These are phyloP conservation scores for Hesperia comma DNA, from an alignment of 2,888 invertebrate genomes.

Conservation along the genomic window DNA sequence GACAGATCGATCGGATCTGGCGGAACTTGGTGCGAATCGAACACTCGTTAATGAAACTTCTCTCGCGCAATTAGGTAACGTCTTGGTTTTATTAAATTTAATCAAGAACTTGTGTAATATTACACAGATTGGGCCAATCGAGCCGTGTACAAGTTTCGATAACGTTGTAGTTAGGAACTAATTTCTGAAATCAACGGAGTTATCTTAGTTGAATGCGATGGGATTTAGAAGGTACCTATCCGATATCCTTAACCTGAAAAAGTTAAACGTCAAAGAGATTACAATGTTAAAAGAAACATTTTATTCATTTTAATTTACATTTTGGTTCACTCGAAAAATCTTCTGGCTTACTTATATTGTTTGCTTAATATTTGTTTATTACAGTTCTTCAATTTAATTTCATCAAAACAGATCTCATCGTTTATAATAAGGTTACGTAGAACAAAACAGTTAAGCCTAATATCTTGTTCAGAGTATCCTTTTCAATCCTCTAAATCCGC, in stretches of 20 bases:
- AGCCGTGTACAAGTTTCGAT: constrained; percentile 81
- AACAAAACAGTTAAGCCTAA: constrained; percentile 12
- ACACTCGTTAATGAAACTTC: constrained; percentile 81
- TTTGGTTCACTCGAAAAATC: too few species aligned
- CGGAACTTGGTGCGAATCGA: constrained; percentile 72
- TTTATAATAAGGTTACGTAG: constrained; percentile 3
- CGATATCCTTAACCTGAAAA: background rate
- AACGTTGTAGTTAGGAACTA: constrained; percentile 80
- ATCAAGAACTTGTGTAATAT: constrained; percentile 83
- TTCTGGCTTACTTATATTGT: too few species aligned
- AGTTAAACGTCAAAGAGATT: too few species aligned
- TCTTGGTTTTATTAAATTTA: constrained; percentile 84
- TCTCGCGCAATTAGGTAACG: constrained; percentile 78
- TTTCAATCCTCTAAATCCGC: constrained; percentile 29
- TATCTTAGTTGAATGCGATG: constrained; percentile 73
- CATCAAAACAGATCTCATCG: background rate
- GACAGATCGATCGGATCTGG: constrained; percentile 65
- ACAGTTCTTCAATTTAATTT: background rate
- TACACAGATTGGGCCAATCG: constrained; percentile 82
- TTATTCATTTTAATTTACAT: too few species aligned
- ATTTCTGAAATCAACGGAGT: constrained; percentile 78
- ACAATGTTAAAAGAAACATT: too few species aligned
- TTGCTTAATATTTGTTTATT: too few species aligned
- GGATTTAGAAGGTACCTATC: constrained; percentile 73
- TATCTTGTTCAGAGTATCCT: constrained; percentile 22